phyloP scores from a whole-genome alignment of 2,888 invertebrate species.

The Chrysotoxum bicinctum region DNA sequence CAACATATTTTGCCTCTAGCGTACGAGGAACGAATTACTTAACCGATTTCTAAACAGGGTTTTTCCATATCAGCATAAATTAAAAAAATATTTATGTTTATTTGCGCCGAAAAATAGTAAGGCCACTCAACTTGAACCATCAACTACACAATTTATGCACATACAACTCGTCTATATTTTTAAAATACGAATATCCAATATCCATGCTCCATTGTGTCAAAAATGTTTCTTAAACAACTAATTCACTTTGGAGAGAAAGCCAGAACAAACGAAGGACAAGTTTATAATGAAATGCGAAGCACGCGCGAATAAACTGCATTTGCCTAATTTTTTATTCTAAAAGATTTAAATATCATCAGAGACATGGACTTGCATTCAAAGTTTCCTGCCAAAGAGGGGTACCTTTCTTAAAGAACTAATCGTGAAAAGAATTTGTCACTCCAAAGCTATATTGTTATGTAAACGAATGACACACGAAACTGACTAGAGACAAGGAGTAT shows the following conservation, averaged over 20 bases:
- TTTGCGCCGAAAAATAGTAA: too few relatives aligned
- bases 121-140: neutral
- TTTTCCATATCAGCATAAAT: too few relatives aligned
- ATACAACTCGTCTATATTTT: neutral
- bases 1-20: too few relatives aligned
- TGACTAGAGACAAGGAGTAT: neutral
- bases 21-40: too few relatives aligned
- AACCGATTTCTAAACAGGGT: too few relatives aligned
- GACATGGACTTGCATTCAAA: conserved; percentile 41
- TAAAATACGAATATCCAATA: neutral
- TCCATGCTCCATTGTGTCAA: neutral
- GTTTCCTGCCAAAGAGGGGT: neutral
- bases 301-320: conserved; percentile 62
- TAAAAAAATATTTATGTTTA: too few relatives aligned
- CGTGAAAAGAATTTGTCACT: neutral
- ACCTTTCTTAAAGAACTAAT: neutral
- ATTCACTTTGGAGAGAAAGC: neutral
- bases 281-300: conserved; percentile 22
- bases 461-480: neutral
- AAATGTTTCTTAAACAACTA: neutral
- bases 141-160: neutral
- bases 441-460: neutral
- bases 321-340: conserved; percentile 52
- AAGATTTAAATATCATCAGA: conserved; percentile 41
- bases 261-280: neutral